phyloP scores from a whole-genome alignment of 2,797 vertebrate species.

The Selene dorsalis region DNA sequence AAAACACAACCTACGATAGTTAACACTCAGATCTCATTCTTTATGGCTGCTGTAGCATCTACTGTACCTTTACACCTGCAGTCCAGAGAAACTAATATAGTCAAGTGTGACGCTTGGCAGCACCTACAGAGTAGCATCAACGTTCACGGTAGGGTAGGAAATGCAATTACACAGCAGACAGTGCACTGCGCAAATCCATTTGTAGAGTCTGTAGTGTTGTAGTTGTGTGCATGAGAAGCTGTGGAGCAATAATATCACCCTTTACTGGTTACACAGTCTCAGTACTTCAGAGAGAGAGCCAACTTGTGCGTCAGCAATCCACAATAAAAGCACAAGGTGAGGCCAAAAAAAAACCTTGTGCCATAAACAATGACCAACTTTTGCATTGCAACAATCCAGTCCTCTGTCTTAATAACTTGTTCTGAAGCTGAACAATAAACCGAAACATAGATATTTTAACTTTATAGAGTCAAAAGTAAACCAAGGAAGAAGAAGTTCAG shows the following conservation, averaged over 20 bases:
- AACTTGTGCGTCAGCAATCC: slow-evolving; percentile 47
- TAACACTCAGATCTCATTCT: slow-evolving; percentile 50
- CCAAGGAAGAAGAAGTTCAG: slow-evolving; percentile 19
- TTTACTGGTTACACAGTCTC: slow-evolving; percentile 50
- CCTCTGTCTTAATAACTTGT: slow-evolving; percentile 34
- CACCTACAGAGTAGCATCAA: slow-evolving; percentile 59
- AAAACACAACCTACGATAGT: slow-evolving; percentile 49
- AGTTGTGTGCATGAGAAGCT: slow-evolving; percentile 76
- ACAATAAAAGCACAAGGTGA: slow-evolving; percentile 52
- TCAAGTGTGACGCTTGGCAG: slow-evolving; percentile 50
- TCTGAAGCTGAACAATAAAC: slow-evolving; percentile 22
- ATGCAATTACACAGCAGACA: slow-evolving; percentile 62
- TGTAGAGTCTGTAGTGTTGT: slow-evolving; percentile 65
- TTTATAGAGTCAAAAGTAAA: slow-evolving; percentile 46
- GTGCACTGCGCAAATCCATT: slow-evolving; percentile 63
- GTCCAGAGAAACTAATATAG: slow-evolving; percentile 29
- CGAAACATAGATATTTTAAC: slow-evolving; percentile 49
- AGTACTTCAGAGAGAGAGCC: slow-evolving; percentile 48
- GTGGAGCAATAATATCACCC: slow-evolving; percentile 80
- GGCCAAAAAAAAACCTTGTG: slow-evolving; percentile 46
- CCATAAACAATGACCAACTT: slow-evolving; percentile 45
- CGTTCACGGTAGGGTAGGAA: slow-evolving; percentile 63
- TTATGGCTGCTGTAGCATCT: slow-evolving; percentile 61
- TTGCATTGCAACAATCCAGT: slow-evolving; percentile 40
- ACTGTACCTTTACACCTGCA: slow-evolving; percentile 48